A percentile compares a stretch with the other conserved stretches of the same genome.
These are phyloP conservation scores for Lycaon pictus DNA, from an alignment of 2,113 vertebrate species.

Conservation along the genomic window DNA sequence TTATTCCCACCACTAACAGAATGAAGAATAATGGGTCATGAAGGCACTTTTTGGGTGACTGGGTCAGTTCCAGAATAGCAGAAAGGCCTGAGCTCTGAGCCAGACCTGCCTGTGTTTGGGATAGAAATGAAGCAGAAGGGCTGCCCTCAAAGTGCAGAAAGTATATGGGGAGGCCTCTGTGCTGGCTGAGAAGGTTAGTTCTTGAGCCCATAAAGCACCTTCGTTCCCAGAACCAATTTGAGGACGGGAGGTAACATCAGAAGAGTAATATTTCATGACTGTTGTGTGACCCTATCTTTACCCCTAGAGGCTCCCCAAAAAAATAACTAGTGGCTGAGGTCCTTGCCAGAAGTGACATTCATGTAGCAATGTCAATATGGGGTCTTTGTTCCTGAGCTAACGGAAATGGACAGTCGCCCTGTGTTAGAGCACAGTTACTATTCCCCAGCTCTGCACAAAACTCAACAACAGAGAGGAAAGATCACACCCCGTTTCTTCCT, in stretches of 20 bases:
- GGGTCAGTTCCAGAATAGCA: background rate
- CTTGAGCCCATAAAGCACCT: background rate
- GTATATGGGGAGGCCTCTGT: background rate
- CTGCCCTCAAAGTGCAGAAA: rapidly evolving
- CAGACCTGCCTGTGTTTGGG: background rate
- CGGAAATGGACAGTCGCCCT: background rate
- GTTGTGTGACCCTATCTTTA: background rate
- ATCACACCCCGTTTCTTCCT: rapidly evolving
- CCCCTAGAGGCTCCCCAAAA: background rate
- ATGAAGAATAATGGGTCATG: rapidly evolving
- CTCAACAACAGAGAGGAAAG: background rate
- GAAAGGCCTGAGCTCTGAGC: background rate
- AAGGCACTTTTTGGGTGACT: background rate
- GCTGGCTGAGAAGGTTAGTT: rapidly evolving
- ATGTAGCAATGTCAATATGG: rapidly evolving
- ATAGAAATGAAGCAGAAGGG: background rate
- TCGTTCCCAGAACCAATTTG: background rate
- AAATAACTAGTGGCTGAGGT: background rate
- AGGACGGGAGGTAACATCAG: background rate
- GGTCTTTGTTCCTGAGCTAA: background rate
- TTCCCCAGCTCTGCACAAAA: background rate
- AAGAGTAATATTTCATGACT: background rate
- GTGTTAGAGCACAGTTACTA: background rate
- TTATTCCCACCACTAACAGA: background rate
- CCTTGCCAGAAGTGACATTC: background rate